Conservation (phyloP, 30 jellyfish, hydroid and myxozoan species). For the Cassiopea xamachana region DNA sequence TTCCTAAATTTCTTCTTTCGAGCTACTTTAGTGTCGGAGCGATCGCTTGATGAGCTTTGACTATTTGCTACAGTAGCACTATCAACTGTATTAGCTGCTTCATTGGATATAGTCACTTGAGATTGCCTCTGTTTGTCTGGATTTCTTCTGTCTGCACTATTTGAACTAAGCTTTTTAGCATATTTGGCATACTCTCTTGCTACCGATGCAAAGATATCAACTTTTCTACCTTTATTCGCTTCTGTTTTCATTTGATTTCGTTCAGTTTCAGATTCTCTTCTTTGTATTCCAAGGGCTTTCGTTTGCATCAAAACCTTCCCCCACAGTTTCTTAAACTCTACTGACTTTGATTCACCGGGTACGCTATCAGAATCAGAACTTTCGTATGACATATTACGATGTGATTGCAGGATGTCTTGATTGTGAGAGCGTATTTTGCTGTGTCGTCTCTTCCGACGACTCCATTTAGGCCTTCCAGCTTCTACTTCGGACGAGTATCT, state of each 20-base stretch:
- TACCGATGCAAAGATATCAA: background rate
- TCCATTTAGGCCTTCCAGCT: background rate
- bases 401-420: background rate
- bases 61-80: background rate
- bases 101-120: no score
- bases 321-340: background rate
- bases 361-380: background rate
- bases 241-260: background rate
- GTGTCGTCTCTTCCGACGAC: background rate
- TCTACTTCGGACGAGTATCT: no score
- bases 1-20: background rate
- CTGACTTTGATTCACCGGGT: background rate
- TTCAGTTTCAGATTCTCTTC: background rate
- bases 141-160: background rate
- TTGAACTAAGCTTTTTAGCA: background rate
- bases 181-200: background rate
- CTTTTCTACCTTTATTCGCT: background rate
- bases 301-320: background rate
- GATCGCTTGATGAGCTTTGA: background rate
- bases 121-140: background rate
- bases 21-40: background rate
- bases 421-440: background rate
- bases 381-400: background rate
- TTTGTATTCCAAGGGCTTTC: background rate
- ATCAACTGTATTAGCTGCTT: background rate